Evolutionary conservation across 2,113 vertebrate species (phyloP).

Genomic region (Gymnobelideus leadbeateri): DNA sequence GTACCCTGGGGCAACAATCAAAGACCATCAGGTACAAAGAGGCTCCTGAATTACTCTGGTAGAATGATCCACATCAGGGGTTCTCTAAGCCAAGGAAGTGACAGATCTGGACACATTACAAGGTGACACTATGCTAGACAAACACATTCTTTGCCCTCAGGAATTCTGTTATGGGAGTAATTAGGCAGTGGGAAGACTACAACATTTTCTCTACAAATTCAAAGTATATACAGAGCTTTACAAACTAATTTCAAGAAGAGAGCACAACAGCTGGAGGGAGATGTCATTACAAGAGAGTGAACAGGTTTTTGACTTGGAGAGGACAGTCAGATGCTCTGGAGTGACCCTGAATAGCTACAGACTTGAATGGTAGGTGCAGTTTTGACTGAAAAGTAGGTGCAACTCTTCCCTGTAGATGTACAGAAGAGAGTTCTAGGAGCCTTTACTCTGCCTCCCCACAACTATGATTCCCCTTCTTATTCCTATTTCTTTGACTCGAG

Average conservation of each 20-base stretch:
- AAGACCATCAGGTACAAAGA: background rate
- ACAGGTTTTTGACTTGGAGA: background rate
- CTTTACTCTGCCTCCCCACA: background rate
- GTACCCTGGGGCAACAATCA: background rate
- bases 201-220: background rate
- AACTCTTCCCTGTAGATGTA: background rate
- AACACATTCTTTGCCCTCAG: background rate
- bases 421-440: background rate
- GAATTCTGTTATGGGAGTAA: background rate
- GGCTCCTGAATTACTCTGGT: background rate
- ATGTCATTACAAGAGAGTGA: background rate
- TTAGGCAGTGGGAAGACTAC: background rate
- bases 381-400: background rate
- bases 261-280: background rate
- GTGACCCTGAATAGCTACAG: background rate
- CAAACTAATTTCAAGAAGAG: background rate
- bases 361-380: background rate
- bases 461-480: background rate
- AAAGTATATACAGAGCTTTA: background rate
- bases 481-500: background rate
- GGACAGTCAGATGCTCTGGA: background rate
- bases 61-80: background rate
- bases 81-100: background rate
- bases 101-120: background rate
- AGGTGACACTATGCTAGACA: background rate